Conservation (phyloP, 2,113 vertebrate species). For the Pelodiscus sinensis region DNA sequence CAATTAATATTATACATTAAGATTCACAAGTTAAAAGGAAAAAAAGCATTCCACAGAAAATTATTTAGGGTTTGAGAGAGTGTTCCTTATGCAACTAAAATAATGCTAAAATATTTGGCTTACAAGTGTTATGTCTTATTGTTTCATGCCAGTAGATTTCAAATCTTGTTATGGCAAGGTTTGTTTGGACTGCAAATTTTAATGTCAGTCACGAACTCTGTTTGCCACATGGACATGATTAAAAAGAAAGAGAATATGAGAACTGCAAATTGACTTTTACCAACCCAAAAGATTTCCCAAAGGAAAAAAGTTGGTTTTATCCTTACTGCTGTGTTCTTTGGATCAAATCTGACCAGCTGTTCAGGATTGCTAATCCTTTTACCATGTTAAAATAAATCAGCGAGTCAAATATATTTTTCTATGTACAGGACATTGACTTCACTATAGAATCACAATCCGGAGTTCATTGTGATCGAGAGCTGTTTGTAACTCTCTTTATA, state of each 20-base stretch:
- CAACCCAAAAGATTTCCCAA: background rate
- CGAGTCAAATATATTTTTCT: background rate
- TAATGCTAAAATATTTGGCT: background rate
- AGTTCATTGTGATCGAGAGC: background rate
- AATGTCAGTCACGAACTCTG: background rate
- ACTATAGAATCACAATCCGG: background rate
- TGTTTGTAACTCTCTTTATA: background rate
- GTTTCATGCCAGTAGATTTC: background rate
- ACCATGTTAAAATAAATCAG: background rate
- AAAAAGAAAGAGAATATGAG: background rate
- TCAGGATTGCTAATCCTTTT: background rate
- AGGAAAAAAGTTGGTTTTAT: background rate
- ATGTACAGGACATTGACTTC: background rate
- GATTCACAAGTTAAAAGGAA: background rate
- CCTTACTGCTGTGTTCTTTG: conserved; percentile 9
- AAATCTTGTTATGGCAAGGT: background rate
- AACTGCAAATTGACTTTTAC: background rate
- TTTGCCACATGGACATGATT: background rate
- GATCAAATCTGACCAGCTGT: background rate
- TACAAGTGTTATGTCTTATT: background rate
- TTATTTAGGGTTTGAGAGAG: background rate
- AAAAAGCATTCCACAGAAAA: background rate
- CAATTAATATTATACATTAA: background rate
- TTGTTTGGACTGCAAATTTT: background rate
- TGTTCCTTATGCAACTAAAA: background rate